phyloP scores from a whole-genome alignment of 2,888 invertebrate species.

The Hydrotaea diabolus region DNA sequence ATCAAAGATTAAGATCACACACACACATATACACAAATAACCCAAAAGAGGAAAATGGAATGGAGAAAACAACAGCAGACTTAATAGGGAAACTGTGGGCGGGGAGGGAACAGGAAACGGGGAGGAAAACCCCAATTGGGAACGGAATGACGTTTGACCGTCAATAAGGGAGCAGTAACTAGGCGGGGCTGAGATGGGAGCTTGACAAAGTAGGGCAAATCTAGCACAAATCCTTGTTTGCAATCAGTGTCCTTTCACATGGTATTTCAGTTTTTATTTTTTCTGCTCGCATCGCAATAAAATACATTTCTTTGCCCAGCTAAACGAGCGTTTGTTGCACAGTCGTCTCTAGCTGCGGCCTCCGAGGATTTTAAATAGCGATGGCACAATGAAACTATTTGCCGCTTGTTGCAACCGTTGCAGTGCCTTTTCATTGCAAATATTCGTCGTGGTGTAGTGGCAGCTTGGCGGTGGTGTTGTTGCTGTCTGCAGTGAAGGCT shows the following conservation, averaged over 20 bases:
- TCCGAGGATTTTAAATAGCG: neutral
- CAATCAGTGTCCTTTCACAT: constrained; percentile 66
- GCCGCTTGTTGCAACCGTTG: neutral
- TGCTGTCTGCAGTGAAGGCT: constrained; percentile 12
- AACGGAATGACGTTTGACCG: neutral
- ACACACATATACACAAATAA: constrained; percentile 23
- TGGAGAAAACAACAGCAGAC: neutral
- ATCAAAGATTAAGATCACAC: constrained; percentile 33
- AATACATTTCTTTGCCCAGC: constrained; percentile 23
- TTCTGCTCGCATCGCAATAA: constrained; percentile 12
- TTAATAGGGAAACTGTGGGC: constrained; percentile 1
- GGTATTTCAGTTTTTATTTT: constrained; percentile 25
- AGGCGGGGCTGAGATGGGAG: neutral
- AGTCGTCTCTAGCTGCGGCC: constrained; percentile 35
- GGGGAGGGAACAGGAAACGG: neutral
- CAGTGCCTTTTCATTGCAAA: too few species aligned
- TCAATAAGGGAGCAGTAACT: neutral
- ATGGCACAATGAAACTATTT: constrained; percentile 36
- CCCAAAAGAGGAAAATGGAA: neutral
- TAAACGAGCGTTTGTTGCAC: constrained; percentile 46
- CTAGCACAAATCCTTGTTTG: constrained; percentile 59
- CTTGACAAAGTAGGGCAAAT: neutral
- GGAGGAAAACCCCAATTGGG: neutral
- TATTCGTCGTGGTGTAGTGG: constrained; percentile 1
- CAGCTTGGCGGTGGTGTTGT: constrained; percentile 24